A percentile compares a stretch with the other conserved stretches of the same genome.
phyloP scores from a whole-genome alignment of 1,140 invertebrate species.

The Apocrypta bakeri region DNA sequence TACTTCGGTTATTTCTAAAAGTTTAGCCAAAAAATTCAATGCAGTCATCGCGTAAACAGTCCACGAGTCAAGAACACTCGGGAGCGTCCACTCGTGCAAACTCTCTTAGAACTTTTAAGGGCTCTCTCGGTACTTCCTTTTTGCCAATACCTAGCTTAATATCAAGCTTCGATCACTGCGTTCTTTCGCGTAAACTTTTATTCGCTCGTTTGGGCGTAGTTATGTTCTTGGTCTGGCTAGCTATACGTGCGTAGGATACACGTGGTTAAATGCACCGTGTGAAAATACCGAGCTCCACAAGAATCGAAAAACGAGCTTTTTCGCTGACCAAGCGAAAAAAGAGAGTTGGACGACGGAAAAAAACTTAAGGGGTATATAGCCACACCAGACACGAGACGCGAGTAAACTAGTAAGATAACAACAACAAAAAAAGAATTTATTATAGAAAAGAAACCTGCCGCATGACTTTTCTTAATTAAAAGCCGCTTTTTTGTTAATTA shows the following conservation, averaged over 20 bases:
- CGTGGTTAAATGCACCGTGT: slow-evolving; percentile 18
- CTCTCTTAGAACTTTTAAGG: too few species aligned
- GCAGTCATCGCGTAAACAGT: not conserved
- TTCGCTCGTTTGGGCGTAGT: not conserved
- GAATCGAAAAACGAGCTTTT: not conserved
- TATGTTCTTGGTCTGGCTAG: not conserved
- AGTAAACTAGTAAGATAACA: not conserved
- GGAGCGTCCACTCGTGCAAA: not conserved
- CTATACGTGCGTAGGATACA: not conserved
- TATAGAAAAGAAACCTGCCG: not conserved
- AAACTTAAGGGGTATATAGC: not conserved
- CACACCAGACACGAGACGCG: not conserved
- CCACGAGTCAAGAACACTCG: not conserved
- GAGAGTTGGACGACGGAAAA: not conserved
- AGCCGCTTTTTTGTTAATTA: not conserved
- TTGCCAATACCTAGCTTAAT: not conserved
- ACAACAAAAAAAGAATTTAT: not conserved
- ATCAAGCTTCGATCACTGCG: not conserved
- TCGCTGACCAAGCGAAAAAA: slow-evolving; percentile 10
- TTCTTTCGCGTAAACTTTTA: slow-evolving; percentile 29
- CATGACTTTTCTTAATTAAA: not conserved
- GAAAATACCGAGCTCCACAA: slow-evolving; percentile 13
- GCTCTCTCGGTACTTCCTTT: not conserved
- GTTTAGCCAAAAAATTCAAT: too few species aligned
- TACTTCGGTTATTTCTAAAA: too few species aligned